Evolutionary conservation across 2,113 vertebrate genomes (phyloP), one percentile per base, ranked within the genome.

Genomic region (Anser brachyrhynchus): DNA sequence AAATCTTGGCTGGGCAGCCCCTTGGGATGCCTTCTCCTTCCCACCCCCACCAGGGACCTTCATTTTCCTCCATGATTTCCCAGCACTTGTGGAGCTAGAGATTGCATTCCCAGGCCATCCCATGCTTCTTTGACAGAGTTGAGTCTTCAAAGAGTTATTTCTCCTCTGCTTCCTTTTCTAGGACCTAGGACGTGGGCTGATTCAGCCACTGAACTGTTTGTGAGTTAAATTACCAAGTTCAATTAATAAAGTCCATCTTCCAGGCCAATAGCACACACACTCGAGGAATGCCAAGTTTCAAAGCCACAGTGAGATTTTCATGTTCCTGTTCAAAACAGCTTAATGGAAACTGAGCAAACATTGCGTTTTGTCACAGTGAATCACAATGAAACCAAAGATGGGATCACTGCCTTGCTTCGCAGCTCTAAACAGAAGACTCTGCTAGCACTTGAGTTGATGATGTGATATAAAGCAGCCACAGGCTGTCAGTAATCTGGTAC

Each of bases 391-490:
- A 73, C n/a, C 6, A 3, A 31, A 70, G 51, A 41, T 29, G 88
- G 59, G 52, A 73, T 52, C 28, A 39, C 23, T 39, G 39, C 31
- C 39, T 21, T 83, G 61, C 21, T 69, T 84, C 43, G n/a, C 59
- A 92, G 55, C 28, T 62, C 33, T 75, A 39, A 85, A 67, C 29
- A 39, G 0, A 0, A 62, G 58, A 76, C 49, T 69, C 19, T 51
- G 8, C 3, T 15, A 79, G 51, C 31, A 67, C 51, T 57, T 77
- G 43, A 86, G 41, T 21, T 77, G 75, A 84, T 51, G 10, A 51
- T 88, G 37, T n/a, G 51, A 93, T 57, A 64, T 80, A 90, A 86
- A 76, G 23, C n/a, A 83, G 41, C 22, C n/a, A 88, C 28, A 59
- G 18, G 16, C 17, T 94, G 64, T 39, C 29, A 2, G 20, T 37